These are phyloP conservation scores for Gobiocypris rarus DNA, from an alignment of 2,113 vertebrate species.

Conservation along the genomic window DNA sequence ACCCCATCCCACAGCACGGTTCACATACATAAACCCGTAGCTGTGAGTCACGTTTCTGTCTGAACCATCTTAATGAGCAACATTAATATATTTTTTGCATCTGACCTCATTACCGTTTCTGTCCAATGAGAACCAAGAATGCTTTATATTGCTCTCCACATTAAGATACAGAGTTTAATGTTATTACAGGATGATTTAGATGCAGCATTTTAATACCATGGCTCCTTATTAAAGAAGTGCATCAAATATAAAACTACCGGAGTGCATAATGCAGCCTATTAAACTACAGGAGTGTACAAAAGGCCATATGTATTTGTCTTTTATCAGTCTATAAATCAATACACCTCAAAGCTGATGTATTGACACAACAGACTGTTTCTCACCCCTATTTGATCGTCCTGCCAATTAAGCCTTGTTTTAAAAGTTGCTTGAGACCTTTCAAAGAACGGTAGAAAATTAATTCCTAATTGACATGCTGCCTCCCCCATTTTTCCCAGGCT, in stretches of 20 bases:
- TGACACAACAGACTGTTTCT: slow-evolving; percentile 29
- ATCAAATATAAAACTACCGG: slow-evolving; percentile 1
- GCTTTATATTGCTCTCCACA: slow-evolving; percentile 15
- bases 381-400: slow-evolving; percentile 6
- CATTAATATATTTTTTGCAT: slow-evolving; percentile 25
- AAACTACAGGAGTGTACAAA: neutral
- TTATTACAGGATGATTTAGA: slow-evolving; percentile 21
- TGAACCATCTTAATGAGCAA: slow-evolving; percentile 27
- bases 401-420: slow-evolving; percentile 17
- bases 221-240: neutral
- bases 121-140: neutral
- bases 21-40: slow-evolving; percentile 20
- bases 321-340: slow-evolving; percentile 29
- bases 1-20: slow-evolving; percentile 43
- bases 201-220: neutral
- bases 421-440: slow-evolving; percentile 31
- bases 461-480: slow-evolving; percentile 76
- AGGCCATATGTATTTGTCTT: slow-evolving; percentile 17
- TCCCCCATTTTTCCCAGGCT: slow-evolving; percentile 80
- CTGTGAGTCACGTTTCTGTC: slow-evolving; percentile 40
- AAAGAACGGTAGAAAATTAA: slow-evolving; percentile 22
- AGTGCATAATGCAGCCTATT: neutral
- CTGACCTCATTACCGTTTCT: slow-evolving; percentile 30
- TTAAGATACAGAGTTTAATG: slow-evolving; percentile 4
- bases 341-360: slow-evolving; percentile 29